Evolutionary conservation across 1,140 invertebrate genomes (phyloP).

Genomic region (Drosophila mojavensis): DNA sequence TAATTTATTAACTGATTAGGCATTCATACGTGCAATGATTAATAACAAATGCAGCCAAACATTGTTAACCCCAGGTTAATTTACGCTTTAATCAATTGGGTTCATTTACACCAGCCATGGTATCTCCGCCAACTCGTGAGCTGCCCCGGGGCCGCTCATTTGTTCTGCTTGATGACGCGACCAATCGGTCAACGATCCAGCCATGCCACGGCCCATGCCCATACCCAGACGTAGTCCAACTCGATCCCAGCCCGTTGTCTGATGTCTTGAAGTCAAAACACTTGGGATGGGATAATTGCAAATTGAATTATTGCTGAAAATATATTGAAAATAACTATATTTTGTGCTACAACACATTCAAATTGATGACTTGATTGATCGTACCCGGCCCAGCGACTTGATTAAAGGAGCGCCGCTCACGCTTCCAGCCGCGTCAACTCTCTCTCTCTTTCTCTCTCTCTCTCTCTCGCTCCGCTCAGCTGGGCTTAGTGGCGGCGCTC

Average conservation of each 20-base stretch:
- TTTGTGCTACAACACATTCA: conserved; percentile 80
- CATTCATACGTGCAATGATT: conserved; percentile 79
- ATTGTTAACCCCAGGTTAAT: conserved; percentile 82
- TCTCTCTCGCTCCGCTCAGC: background rate
- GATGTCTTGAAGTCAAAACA: conserved; percentile 67
- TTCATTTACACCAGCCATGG: conserved; percentile 72
- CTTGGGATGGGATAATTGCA: conserved; percentile 80
- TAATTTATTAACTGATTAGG: conserved; percentile 80
- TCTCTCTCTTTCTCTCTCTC: background rate
- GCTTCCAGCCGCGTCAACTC: conserved; percentile 38
- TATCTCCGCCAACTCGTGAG: conserved; percentile 38
- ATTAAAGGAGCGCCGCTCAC: conserved; percentile 71
- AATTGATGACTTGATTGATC: conserved; percentile 83
- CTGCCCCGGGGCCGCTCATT: conserved; percentile 63
- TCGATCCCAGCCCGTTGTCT: conserved; percentile 22
- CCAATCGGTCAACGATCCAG: conserved; percentile 29
- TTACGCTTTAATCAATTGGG: conserved; percentile 83
- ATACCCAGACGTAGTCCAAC: background rate
- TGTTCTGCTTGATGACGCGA: conserved; percentile 74
- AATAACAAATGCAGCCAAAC: conserved; percentile 77
- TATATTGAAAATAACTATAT: conserved; percentile 83
- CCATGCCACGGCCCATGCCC: background rate
- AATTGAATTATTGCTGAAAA: conserved; percentile 82
- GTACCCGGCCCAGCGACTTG: conserved; percentile 62
- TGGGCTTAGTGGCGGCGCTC: conserved; percentile 53